Base-by-base conservation (phyloP, 2,797 vertebrate species). In the Phoxinus dragarum region DNA sequence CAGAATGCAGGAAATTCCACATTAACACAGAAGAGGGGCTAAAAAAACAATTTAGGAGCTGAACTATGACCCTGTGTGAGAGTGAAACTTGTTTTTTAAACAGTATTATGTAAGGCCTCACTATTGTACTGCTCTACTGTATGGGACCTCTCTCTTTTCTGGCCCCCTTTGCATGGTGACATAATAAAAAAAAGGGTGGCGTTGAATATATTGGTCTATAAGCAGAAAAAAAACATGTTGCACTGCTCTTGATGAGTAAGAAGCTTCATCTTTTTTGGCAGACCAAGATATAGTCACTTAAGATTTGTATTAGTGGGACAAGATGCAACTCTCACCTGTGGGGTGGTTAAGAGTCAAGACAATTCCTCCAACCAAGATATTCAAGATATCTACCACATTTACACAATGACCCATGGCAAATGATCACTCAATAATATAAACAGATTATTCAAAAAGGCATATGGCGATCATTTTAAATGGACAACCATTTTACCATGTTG, bases 1-100 rank as follows among this genome's bases (percentile, higher is more conserved):
- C 86, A 88, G 40, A 93, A 93, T 94, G 94, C 93, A 94, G 93
- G 93, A 95, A 94, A 95, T 95, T 95, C 93, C 94, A 94, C 92
- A 93, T 94, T 93, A 94, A 84, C 72, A 83, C 44, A 84, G 82
- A 91, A 94, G 93, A 93, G 90, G 92, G 86, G 88, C 90, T 90
- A 92, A 90, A 9, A 91, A 94, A 93, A 95, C 92, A 93, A 93
- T 93, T 90, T 90, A 90, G 91, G 73, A 89, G 86, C 71, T 94
- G 92, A 95, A 93, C 93, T 92, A 91, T 93, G 94, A 95, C 92
- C 93, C 21, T 72, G 86, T 40, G 82, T 47, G 69, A 79, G 75
- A 88, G 86, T 34, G 89, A 67, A 59, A 84, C 49, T 77, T 88
- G 89, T 91, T 88, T 89, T 80, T 40, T 76, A 81, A 71, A 36